phyloP scores from a whole-genome alignment of 2,888 invertebrate species.

The Folsomia manolachei region DNA sequence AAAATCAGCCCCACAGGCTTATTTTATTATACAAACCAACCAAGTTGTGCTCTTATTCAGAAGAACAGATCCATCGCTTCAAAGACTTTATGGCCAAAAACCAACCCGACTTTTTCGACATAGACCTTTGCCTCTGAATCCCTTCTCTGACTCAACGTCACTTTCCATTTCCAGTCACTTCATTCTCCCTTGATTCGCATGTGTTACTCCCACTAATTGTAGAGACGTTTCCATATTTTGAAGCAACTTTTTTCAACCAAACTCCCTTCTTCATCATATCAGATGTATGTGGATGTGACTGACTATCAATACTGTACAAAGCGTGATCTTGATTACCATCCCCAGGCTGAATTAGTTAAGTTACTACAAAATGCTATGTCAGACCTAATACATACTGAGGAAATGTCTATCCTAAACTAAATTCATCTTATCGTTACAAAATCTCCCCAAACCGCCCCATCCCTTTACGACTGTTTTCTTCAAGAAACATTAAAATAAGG shows the following conservation, averaged over 20 bases:
- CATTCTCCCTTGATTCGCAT: conserved; percentile 23
- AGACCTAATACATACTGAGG: no score
- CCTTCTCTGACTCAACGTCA: conserved; percentile 11
- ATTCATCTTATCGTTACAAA: neutral
- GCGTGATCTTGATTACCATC: neutral
- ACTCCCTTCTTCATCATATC: neutral
- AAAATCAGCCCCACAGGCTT: conserved; percentile 32
- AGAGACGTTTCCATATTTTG: neutral
- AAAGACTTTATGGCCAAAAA: neutral
- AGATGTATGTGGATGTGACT: no score
- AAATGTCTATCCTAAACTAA: no score
- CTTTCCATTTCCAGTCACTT: conserved; percentile 19
- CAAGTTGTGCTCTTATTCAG: no score
- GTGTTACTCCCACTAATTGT: conserved; percentile 17
- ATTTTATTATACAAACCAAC: neutral
- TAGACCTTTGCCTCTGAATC: conserved; percentile 18
- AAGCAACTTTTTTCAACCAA: neutral
- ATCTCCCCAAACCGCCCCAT: neutral
- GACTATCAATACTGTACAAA: no score
- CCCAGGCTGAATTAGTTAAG: neutral
- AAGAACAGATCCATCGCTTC: neutral
- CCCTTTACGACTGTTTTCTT: neutral
- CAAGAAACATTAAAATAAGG: neutral
- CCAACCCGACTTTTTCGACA: neutral
- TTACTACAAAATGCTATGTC: no score